phyloP scores from a whole-genome alignment of 1,140 invertebrate species.

The Wiebesia pumilae region DNA sequence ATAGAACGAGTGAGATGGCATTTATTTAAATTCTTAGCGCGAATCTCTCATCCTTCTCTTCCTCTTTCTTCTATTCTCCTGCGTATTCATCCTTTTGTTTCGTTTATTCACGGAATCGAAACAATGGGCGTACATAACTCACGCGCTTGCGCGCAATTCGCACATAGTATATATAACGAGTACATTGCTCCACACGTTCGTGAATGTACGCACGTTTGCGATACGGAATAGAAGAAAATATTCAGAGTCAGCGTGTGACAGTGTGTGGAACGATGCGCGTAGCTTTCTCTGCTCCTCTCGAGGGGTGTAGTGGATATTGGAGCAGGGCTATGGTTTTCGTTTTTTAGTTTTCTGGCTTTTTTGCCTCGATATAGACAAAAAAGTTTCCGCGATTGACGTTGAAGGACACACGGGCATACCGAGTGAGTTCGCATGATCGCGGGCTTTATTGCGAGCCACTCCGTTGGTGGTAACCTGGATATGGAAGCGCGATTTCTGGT shows the following conservation, averaged over 20 bases:
- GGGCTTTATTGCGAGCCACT: neutral
- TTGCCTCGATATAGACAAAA: neutral
- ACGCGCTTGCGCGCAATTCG: neutral
- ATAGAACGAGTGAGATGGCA: neutral
- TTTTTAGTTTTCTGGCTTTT: neutral
- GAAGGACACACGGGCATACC: constrained; percentile 6
- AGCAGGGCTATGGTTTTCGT: constrained; percentile 22
- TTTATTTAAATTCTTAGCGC: neutral
- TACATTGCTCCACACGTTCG: neutral
- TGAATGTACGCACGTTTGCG: neutral
- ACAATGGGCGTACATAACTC: neutral
- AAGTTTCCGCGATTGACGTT: constrained; percentile 48
- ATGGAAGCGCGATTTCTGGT: constrained; percentile 11
- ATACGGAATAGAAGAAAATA: neutral
- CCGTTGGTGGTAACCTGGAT: neutral
- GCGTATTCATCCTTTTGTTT: constrained; percentile 18
- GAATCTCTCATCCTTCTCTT: neutral
- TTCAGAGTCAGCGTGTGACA: neutral
- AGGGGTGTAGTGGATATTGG: constrained; percentile 33
- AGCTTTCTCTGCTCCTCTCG: neutral
- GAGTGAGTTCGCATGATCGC: neutral
- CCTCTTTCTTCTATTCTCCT: neutral
- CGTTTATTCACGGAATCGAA: constrained; percentile 17
- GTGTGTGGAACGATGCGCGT: neutral
- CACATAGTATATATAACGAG: neutral